Conservation (phyloP, 2,113 vertebrate species). For the Puffinus mauretanicus region DNA sequence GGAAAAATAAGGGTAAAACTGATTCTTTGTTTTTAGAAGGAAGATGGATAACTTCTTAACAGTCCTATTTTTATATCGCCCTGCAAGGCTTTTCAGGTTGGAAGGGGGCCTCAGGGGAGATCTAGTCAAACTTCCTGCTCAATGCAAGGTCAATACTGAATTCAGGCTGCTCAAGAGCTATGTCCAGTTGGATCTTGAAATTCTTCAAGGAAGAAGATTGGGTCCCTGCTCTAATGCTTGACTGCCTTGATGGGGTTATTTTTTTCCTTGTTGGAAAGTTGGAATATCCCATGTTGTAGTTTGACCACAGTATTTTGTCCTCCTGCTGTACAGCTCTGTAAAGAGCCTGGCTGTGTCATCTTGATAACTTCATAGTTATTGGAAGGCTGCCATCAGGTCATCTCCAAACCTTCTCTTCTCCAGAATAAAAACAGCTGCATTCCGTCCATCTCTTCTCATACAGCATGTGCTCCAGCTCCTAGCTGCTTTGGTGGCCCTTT, state of each 20-base stretch:
- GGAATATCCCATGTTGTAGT: neutral
- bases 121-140: neutral
- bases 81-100: neutral
- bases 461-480: too few relatives aligned
- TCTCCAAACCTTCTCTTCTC: neutral
- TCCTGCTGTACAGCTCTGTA: neutral
- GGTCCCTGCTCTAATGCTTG: neutral
- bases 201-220: neutral
- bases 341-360: neutral
- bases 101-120: neutral
- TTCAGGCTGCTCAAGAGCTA: neutral
- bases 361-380: neutral
- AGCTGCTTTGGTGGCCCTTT: neutral
- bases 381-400: neutral
- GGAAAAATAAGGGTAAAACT: neutral
- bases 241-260: neutral
- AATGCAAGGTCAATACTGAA: neutral
- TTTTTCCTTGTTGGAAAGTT: neutral
- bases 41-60: neutral
- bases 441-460: neutral
- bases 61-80: neutral
- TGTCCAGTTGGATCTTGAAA: neutral
- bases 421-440: neutral
- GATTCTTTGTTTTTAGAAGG: neutral
- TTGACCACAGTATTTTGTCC: neutral